Base-by-base conservation (phyloP, 2,797 vertebrate species). In the Clarias pachynema region DNA sequence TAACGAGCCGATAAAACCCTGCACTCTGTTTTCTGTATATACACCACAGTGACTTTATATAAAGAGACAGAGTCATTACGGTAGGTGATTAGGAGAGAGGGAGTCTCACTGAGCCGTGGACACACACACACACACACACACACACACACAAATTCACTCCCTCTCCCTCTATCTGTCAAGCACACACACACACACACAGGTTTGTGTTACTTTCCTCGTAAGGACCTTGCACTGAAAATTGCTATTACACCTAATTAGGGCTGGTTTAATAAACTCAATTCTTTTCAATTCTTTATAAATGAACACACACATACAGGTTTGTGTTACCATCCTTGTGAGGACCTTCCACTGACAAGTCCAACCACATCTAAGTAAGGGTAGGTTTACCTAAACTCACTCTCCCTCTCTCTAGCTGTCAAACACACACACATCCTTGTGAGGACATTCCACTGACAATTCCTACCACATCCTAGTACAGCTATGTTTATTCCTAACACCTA, bases 41-140 rank as follows among this genome's bases (percentile, higher is more conserved):
- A 44, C 60, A 79, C 60, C 60, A 79, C 22, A 44, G 60, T 49
- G 78, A 79, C 60, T 79, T 79, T 79, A 79, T 79, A 44, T 81
- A 44, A 62, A 77, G 10, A 62, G 40, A 26, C 49, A 83, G 59
- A 87, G 73, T 86, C 84, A 75, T 87, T 82, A 89, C 49, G 24
- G 86, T 85, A 81, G 88, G 73, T 87, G 86, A 89, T 89, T 81
- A 87, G 80, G 62, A 75, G 60, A 73, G 75, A 85, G 77, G 77
- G 72, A 84, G 82, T 82, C 88, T 84, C 81, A 78, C 85, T 85
- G 86, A 89, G 86, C 80, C 24, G 29, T 81, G 75, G 63, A 78
- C 56, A 44, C 79, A 60, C 75, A 83, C 68, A 83, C 74, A 80
- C 72, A 31, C 57, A 80, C 72, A 31, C 57, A 44, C 40, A 44